A percentile compares a stretch with the other conserved stretches of the same genome.
Evolutionary conservation across 2,888 invertebrate genomes (phyloP).

Genomic region (Halictus ligatus): DNA sequence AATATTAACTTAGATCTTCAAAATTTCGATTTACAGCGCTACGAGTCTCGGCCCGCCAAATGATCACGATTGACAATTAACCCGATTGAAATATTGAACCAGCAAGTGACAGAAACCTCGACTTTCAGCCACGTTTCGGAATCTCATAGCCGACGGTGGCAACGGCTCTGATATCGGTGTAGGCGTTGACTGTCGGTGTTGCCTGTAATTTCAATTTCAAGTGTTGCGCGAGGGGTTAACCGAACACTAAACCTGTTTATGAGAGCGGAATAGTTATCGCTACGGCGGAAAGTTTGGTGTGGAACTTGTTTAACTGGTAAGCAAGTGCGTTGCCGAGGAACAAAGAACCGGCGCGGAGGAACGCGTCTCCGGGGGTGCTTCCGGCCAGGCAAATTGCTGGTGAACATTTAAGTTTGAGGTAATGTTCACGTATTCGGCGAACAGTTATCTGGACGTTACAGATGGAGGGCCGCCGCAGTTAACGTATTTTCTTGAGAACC

Average conservation of each 20-base stretch:
- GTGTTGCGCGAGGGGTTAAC: constrained; percentile 29
- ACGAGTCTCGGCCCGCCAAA: too few relatives aligned
- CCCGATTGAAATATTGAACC: too few relatives aligned
- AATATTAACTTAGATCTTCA: too few relatives aligned
- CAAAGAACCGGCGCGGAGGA: constrained; percentile 15
- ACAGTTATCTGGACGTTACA: constrained; percentile 58
- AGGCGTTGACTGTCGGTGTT: background rate
- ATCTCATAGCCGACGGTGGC: too few relatives aligned
- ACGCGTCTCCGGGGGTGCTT: background rate
- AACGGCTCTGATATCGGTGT: background rate
- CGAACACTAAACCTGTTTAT: constrained; percentile 21
- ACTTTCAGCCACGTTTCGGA: too few relatives aligned
- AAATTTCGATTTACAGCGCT: too few relatives aligned
- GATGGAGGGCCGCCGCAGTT: background rate
- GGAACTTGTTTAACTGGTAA: constrained; percentile 21
- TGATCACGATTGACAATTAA: too few relatives aligned
- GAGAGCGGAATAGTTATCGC: constrained; percentile 26
- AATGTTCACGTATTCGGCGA: constrained; percentile 31
- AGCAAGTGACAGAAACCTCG: too few relatives aligned
- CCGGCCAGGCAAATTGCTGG: constrained; percentile 34
- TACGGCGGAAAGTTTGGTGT: constrained; percentile 19
- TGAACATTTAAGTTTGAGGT: constrained; percentile 35
- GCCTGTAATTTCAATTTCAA: constrained; percentile 26
- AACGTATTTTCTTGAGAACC: constrained; percentile 49
- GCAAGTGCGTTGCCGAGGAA: constrained; percentile 8